Base-by-base conservation (phyloP, 2,797 vertebrate genomes). In the Pelobates cultripes region DNA sequence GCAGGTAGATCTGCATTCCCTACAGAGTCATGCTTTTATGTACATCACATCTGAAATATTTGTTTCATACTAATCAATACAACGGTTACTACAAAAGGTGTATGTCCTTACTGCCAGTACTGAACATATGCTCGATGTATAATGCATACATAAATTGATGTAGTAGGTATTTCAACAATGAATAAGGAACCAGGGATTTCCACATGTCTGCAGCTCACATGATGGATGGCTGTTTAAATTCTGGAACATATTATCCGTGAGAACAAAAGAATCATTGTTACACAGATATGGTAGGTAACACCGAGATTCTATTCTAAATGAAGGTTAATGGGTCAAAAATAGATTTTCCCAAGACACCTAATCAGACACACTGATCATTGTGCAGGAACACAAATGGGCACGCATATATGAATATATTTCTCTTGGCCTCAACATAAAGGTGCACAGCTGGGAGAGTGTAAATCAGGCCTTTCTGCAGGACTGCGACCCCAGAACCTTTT, bases 281-380 rank as follows among this genome's bases (percentile, higher is more conserved):
- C 79, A 76, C 55, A 70, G 77, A 75, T 73, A 84, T 80, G 68
- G 72, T 79, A 42, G 73, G 57, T 79, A 75, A 77, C 75, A 75
- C 77, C 68, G 70, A 72, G 68, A 78, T 84, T 80, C 77, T 79
- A 84, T 79, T 76, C 73, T 84, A 84, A 80, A 75, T 63, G 82
- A 75, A 84, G 82, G 82, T 84, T 80, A 84, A 84, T 79, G 73
- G 82, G 82, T 84, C 82, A 84, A 64, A 79, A 80, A 84, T 79
- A 60, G 82, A 76, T 84, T 84, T 79, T 84, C 82, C 82, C 82
- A 75, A 57, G 77, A 77, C 73, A 84, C 82, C 73, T 84, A 79
- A 84, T 80, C 82, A 84, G 77, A 84, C 82, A 84, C 73, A 76
- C 72, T 76, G 60, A 79, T 77, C 77, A 76, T 84, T 84, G 82